Percentiles rank a stretch among this genome's conserved stretches.
Conservation (phyloP, 2,797 vertebrate genomes). For the Myotis pilosus region DNA sequence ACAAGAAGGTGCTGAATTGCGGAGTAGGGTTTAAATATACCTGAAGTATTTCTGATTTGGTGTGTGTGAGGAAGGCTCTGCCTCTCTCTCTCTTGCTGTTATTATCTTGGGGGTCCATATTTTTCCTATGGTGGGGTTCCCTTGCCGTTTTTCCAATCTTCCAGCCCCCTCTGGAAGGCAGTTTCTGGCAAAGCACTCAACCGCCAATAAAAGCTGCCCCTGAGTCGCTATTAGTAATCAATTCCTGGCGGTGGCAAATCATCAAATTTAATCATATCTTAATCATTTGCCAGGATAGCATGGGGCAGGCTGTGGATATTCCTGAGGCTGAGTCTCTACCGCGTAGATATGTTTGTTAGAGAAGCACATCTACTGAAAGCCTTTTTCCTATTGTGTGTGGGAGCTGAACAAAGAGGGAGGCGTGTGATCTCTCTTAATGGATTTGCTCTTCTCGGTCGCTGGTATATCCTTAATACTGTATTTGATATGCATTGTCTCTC, state of each 20-base stretch:
- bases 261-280: background rate
- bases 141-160: background rate
- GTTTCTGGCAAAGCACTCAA: background rate
- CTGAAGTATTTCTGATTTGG: conserved; percentile 31
- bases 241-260: background rate
- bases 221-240: background rate
- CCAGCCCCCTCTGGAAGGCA: background rate
- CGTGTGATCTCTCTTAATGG: background rate
- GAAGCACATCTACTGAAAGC: background rate
- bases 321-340: background rate
- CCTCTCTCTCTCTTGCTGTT: background rate
- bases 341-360: background rate
- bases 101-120: conserved; percentile 43
- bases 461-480: background rate
- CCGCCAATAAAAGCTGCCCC: background rate
- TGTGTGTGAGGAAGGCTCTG: conserved; percentile 22
- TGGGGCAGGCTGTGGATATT: background rate
- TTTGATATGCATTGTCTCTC: background rate
- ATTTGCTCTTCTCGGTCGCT: background rate
- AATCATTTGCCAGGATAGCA: background rate
- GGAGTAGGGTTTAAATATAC: conserved; percentile 51
- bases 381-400: background rate
- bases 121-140: background rate
- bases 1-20: conserved; percentile 58
- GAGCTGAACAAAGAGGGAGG: background rate